phyloP scores from a whole-genome alignment of 1,140 invertebrate species.

The Eulimnadia texana region DNA sequence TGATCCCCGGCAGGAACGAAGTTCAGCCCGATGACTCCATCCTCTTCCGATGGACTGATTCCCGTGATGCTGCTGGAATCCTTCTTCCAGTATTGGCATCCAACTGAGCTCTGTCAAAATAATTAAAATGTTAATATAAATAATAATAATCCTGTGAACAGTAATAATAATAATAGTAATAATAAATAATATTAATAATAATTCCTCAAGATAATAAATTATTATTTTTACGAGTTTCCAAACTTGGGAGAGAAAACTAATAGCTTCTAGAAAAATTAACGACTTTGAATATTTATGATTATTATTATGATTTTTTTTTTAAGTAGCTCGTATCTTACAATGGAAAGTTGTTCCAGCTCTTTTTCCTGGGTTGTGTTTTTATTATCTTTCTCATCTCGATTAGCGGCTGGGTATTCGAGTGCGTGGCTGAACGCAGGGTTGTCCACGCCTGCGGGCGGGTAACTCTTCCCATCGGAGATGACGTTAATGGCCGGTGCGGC shows the following conservation, averaged over 20 bases:
- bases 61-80: slow-evolving; percentile 39
- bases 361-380: slow-evolving; percentile 2
- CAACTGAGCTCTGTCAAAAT: neutral
- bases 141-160: no score
- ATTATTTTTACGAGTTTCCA: no score
- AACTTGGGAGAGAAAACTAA: no score
- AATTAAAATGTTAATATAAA: neutral
- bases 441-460: slow-evolving; percentile 5
- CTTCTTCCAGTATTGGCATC: slow-evolving; percentile 38
- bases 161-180: no score
- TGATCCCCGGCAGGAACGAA: slow-evolving; percentile 33
- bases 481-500: neutral
- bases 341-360: slow-evolving; percentile 6
- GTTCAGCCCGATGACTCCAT: slow-evolving; percentile 60
- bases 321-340: no score
- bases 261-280: no score
- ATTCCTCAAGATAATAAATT: no score
- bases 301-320: no score
- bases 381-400: neutral
- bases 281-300: no score
- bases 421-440: slow-evolving; percentile 7
- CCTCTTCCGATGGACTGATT: slow-evolving; percentile 58
- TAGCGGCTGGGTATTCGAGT: neutral
- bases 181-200: no score
- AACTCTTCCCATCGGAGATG: slow-evolving; percentile 1